phyloP scores from a whole-genome alignment of 37 sponge, comb jelly and placozoan species.

The Eunapius fragilis region DNA sequence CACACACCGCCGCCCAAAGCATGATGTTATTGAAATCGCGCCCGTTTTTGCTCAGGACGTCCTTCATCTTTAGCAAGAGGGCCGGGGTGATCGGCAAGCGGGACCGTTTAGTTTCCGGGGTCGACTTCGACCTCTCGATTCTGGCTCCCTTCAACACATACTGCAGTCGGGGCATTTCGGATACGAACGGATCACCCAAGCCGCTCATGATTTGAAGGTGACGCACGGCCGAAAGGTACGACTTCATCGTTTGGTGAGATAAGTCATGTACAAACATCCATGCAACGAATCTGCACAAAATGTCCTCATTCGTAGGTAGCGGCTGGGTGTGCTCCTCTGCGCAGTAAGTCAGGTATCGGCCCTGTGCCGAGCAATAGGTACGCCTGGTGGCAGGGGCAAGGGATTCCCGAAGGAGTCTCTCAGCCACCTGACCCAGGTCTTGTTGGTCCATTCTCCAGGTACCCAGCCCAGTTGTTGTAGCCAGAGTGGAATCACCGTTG shows the following conservation, averaged over 20 bases:
- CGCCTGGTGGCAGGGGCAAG: conserved; percentile 33
- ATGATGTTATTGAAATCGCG: conserved; percentile 1
- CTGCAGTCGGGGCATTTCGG: conserved; percentile 2
- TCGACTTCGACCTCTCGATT: background rate
- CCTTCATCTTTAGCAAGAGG: background rate
- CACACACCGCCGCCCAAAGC: conserved; percentile 34
- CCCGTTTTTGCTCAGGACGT: background rate
- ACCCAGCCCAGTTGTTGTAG: conserved; percentile 3
- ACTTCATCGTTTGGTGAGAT: background rate
- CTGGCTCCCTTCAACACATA: background rate
- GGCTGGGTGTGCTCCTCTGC: background rate
- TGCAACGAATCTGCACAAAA: conserved; percentile 24
- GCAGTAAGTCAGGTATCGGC: conserved; percentile 31
- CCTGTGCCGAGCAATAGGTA: conserved; percentile 12
- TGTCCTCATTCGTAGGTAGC: conserved; percentile 21
- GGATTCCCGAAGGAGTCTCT: background rate
- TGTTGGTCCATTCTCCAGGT: conserved; percentile 43
- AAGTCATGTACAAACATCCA: conserved; percentile 3
- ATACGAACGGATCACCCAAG: background rate
- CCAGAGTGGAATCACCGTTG: conserved; percentile 8
- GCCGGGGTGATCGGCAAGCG: conserved; percentile 19
- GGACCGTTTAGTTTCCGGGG: background rate
- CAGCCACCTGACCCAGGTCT: conserved; percentile 25
- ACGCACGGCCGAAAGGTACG: conserved; percentile 29
- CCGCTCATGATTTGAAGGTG: conserved; percentile 18